Percentiles rank a stretch among this genome's conserved stretches.
Evolutionary conservation across 2,797 vertebrate genomes (phyloP).

Genomic region (Scarus forsteni): DNA sequence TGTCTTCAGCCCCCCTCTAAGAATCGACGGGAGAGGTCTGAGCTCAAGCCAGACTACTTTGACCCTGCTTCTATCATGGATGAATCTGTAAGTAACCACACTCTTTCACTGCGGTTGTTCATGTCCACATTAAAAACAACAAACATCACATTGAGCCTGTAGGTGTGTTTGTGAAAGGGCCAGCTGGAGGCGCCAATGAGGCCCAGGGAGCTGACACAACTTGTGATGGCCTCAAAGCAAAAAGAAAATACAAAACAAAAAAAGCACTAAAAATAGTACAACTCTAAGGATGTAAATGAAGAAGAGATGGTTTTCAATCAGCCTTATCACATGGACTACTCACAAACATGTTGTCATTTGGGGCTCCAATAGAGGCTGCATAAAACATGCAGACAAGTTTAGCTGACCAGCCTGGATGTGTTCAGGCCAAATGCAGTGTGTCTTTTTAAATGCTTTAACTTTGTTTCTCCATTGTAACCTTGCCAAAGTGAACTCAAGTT

Average conservation of each 20-base stretch:
- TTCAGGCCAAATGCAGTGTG: constrained; percentile 35
- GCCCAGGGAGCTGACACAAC: neutral
- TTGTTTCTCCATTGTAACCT: constrained; percentile 35
- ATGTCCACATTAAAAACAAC: neutral
- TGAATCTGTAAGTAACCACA: constrained; percentile 91
- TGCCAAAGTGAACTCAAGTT: constrained; percentile 23
- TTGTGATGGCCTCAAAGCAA: constrained; percentile 2
- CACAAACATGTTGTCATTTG: constrained; percentile 25
- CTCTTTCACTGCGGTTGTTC: neutral
- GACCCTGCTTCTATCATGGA: constrained; percentile 99
- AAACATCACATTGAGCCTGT: neutral
- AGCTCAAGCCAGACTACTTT: constrained; percentile 99
- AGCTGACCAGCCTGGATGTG: constrained; percentile 1
- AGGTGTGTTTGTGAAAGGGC: constrained; percentile 17
- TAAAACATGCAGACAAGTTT: constrained; percentile 19
- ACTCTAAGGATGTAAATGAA: neutral
- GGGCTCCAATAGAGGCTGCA: neutral
- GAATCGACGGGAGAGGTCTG: constrained; percentile 97
- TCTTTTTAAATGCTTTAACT: constrained; percentile 16
- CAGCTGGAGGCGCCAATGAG: constrained; percentile 8
- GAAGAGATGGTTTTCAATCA: constrained; percentile 2
- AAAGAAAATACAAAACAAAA: neutral
- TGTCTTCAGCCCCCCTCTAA: constrained; percentile 94
- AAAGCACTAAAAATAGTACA: neutral
- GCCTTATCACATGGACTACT: constrained; percentile 1